phyloP scores from a whole-genome alignment of 2,888 invertebrate genomes.

The Athalia rosae region DNA sequence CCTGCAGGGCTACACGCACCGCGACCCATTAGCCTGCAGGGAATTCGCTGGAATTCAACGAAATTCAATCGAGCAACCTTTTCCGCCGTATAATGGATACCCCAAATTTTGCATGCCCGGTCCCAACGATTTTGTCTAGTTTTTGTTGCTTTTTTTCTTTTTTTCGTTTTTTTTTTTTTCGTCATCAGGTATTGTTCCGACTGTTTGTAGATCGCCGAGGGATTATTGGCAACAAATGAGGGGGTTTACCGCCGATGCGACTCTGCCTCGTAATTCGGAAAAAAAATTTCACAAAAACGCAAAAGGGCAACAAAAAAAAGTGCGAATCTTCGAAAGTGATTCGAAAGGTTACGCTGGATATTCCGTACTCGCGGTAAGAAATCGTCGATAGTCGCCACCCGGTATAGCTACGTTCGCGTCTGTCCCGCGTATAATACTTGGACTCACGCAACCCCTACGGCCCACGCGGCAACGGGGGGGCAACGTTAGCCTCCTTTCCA shows the following conservation, averaged over 20 bases:
- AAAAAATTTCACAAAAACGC: no score
- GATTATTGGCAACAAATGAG: no score
- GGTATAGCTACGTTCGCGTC: neutral
- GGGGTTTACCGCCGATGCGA: no score
- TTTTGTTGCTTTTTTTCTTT: neutral
- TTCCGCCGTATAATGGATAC: neutral
- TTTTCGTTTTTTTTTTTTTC: no score
- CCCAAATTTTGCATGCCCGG: neutral
- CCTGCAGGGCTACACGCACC: neutral
- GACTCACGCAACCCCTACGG: slow-evolving; percentile 45
- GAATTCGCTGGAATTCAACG: slow-evolving; percentile 30
- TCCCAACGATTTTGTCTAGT: slow-evolving; percentile 1
- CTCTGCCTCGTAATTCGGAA: no score
- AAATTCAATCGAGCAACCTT: slow-evolving; percentile 13
- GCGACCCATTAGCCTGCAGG: slow-evolving; percentile 28
- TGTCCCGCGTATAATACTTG: slow-evolving; percentile 39
- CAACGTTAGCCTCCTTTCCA: slow-evolving; percentile 25
- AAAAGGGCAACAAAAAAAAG: no score
- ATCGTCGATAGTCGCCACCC: neutral
- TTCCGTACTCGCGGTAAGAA: neutral
- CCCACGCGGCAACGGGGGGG: slow-evolving; percentile 27
- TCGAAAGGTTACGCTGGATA: no score
- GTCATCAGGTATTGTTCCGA: no score
- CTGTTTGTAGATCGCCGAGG: no score
- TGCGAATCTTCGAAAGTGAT: no score